phyloP scores from a whole-genome alignment of 2,797 vertebrate genomes.

The Muscicapa striata region DNA sequence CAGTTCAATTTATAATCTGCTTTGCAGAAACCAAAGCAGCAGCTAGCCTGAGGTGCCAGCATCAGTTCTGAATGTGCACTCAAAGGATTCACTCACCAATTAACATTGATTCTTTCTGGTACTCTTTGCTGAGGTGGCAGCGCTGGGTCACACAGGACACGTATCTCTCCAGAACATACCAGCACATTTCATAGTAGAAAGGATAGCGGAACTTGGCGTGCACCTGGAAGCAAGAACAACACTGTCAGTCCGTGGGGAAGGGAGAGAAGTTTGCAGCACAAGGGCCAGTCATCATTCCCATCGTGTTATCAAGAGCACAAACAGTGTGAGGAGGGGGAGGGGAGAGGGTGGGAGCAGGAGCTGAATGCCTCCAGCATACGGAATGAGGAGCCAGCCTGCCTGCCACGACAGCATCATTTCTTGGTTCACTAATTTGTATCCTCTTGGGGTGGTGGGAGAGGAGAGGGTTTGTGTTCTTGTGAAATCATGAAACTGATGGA shows the following conservation, averaged over 20 bases:
- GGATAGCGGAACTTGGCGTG: constrained; percentile 97
- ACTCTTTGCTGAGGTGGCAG: constrained; percentile 89
- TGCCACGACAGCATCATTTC: constrained; percentile 59
- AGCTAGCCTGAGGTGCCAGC: neutral
- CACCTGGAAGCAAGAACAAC: constrained; percentile 82
- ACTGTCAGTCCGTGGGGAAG: neutral
- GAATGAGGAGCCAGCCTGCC: constrained; percentile 63
- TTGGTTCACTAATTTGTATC: constrained; percentile 71
- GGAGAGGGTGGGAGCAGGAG: constrained; percentile 55
- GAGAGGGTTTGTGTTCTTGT: constrained; percentile 37
- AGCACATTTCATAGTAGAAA: constrained; percentile 98
- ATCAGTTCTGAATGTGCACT: neutral
- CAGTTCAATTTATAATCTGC: neutral
- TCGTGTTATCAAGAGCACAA: constrained; percentile 64
- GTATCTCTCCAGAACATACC: constrained; percentile 98
- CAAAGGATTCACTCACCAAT: constrained; percentile 82
- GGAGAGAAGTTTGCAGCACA: constrained; percentile 32
- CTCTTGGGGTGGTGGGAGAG: constrained; percentile 44
- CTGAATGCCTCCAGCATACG: constrained; percentile 62
- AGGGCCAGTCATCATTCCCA: constrained; percentile 48
- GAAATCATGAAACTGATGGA: constrained; percentile 44
- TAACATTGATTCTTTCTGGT: constrained; percentile 82
- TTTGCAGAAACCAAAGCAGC: constrained; percentile 29
- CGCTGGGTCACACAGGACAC: constrained; percentile 92
- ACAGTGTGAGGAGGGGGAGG: constrained; percentile 41